Evolutionary conservation across 2,888 invertebrate genomes (phyloP).

Genomic region (Esperia sulphurella): DNA sequence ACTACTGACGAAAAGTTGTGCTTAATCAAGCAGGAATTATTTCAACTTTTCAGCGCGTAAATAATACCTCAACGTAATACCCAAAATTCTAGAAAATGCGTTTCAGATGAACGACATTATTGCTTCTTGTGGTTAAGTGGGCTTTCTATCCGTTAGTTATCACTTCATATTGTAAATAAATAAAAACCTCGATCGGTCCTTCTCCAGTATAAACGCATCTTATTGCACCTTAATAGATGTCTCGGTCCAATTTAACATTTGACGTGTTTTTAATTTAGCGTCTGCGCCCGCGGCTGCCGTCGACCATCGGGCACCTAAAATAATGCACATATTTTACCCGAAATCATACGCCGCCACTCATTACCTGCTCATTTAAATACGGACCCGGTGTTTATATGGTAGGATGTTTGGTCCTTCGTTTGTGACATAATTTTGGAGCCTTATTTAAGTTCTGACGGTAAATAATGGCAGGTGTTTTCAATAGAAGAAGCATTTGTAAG

Average conservation of each 20-base stretch:
- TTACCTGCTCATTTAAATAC: conserved; percentile 61
- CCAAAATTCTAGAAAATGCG: too few relatives aligned
- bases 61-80: too few relatives aligned
- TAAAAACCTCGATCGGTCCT: neutral
- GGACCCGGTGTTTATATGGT: conserved; percentile 29
- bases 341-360: conserved; percentile 67
- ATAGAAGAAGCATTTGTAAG: too few relatives aligned
- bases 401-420: conserved; percentile 22
- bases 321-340: conserved; percentile 48
- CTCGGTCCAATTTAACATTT: conserved; percentile 78
- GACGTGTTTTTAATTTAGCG: conserved; percentile 80
- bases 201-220: conserved; percentile 35
- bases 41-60: too few relatives aligned
- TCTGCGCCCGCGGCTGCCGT: conserved; percentile 73
- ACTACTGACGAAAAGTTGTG: too few relatives aligned
- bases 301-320: conserved; percentile 35
- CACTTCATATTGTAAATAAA: too few relatives aligned
- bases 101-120: too few relatives aligned
- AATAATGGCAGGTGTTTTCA: neutral
- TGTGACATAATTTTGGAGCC: conserved; percentile 20
- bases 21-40: too few relatives aligned
- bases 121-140: too few relatives aligned
- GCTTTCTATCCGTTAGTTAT: too few relatives aligned
- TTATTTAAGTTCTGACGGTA: conserved; percentile 11
- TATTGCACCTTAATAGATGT: conserved; percentile 72